Conservation (phyloP, 2,797 vertebrate genomes). For the Syngnathus rostellatus region DNA sequence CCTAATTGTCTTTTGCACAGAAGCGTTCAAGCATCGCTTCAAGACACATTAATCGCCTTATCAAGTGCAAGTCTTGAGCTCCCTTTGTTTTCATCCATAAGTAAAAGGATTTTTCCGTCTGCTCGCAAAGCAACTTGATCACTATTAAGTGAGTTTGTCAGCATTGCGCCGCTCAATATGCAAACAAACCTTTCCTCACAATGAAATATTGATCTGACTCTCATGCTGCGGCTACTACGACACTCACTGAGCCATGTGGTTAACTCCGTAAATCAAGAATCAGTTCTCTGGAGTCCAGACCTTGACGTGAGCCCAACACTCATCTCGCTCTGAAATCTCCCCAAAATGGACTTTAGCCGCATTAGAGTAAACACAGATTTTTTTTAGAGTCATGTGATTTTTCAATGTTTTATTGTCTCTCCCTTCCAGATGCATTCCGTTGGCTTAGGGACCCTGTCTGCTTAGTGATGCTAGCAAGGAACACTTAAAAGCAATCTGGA, state of each 20-base stretch:
- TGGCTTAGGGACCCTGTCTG: slow-evolving; percentile 13
- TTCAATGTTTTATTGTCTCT: slow-evolving; percentile 10
- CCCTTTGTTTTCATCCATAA: no score
- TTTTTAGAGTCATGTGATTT: slow-evolving; percentile 13
- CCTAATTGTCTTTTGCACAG: slow-evolving; percentile 5
- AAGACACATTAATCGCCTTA: not conserved
- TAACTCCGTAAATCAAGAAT: slow-evolving; percentile 16
- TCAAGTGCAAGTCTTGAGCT: not conserved
- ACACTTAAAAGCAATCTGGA: slow-evolving; percentile 22
- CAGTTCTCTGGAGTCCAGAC: slow-evolving; percentile 15
- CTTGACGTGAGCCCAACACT: slow-evolving; percentile 27
- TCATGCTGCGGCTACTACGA: not conserved
- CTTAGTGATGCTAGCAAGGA: slow-evolving; percentile 22
- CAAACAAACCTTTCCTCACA: slow-evolving; percentile 37
- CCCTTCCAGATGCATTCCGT: slow-evolving; percentile 25
- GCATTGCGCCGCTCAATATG: slow-evolving; percentile 21
- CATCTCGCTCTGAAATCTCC: slow-evolving; percentile 7
- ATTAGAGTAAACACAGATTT: slow-evolving; percentile 17
- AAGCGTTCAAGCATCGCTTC: slow-evolving; percentile 1
- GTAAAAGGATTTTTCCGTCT: not conserved
- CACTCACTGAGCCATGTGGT: slow-evolving; percentile 24
- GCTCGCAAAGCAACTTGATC: not conserved
- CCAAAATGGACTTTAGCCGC: slow-evolving; percentile 22
- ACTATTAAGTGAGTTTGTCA: slow-evolving; percentile 10
- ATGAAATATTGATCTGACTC: slow-evolving; percentile 51